Evolutionary conservation across 92 coral and sea anemone genomes (phyloP).

Genomic region (Virgularia gustaviana): DNA sequence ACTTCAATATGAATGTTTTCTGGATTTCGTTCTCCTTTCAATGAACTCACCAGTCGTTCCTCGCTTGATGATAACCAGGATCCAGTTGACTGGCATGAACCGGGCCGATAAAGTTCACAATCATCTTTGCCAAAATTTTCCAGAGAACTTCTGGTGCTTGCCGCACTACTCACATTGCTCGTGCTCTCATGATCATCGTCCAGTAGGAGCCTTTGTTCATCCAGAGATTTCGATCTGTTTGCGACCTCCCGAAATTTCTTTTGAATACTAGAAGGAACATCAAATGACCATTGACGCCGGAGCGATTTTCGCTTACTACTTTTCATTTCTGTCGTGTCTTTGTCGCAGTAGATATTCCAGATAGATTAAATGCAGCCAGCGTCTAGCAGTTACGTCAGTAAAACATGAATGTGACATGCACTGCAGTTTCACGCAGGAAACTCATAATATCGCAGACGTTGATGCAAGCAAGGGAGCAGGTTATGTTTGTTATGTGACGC

Average conservation of each 20-base stretch:
- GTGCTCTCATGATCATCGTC: background rate
- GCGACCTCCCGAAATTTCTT: slow-evolving; percentile 32
- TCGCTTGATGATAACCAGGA: slow-evolving; percentile 8
- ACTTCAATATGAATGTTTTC: slow-evolving; percentile 22
- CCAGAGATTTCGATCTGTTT: slow-evolving; percentile 17
- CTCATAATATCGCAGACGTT: no score
- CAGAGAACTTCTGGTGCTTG: no score
- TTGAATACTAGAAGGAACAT: slow-evolving; percentile 34
- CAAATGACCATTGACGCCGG: slow-evolving; percentile 38
- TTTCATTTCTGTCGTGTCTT: background rate
- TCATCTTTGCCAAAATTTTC: slow-evolving; percentile 31
- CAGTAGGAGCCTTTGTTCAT: slow-evolving; percentile 11
- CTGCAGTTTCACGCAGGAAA: background rate
- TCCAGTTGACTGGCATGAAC: background rate
- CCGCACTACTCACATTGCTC: background rate
- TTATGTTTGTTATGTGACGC: no score
- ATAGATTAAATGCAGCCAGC: background rate
- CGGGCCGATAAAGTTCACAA: background rate
- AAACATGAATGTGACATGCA: background rate
- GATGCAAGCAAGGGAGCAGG: no score
- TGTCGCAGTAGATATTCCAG: background rate
- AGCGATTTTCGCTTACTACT: slow-evolving; percentile 28
- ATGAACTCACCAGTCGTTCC: background rate
- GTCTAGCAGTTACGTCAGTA: background rate
- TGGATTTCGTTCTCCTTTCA: background rate